Percentiles rank a stretch among this genome's conserved stretches.
phyloP scores from a whole-genome alignment of 35 echinoderm and acorn worm species.

The Eucidaris tribuloides region DNA sequence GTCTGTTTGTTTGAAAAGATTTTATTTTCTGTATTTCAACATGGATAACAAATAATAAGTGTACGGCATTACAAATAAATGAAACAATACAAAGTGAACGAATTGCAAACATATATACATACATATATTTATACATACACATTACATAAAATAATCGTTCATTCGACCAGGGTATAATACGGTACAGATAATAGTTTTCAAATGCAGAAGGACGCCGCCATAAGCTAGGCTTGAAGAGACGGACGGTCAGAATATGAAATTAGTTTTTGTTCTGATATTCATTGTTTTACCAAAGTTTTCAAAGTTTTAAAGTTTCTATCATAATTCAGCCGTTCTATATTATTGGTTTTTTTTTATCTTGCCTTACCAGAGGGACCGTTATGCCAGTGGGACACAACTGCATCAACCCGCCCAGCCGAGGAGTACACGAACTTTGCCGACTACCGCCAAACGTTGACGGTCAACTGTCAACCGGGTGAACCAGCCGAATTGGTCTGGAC shows the following conservation, averaged over 20 bases:
- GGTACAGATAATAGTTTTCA: background rate
- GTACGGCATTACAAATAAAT: too few species aligned
- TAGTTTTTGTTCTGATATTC: background rate
- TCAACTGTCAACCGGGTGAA: constrained; percentile 25
- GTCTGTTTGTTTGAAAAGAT: too few species aligned
- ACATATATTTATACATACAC: too few species aligned
- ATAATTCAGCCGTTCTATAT: background rate
- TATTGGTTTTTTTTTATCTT: background rate
- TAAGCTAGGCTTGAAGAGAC: too few species aligned
- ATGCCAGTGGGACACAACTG: constrained; percentile 31
- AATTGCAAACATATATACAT: too few species aligned
- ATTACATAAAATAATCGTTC: too few species aligned
- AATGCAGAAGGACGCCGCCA: background rate
- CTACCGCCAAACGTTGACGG: constrained; percentile 26
- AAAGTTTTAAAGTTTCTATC: background rate
- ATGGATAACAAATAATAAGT: too few species aligned
- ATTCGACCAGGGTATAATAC: too few species aligned
- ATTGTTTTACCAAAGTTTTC: background rate
- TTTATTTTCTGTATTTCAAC: too few species aligned
- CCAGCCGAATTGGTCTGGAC: constrained; percentile 59
- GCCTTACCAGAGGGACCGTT: constrained; percentile 59
- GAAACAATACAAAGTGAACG: too few species aligned
- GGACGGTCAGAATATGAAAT: too few species aligned
- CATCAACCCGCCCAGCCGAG: constrained; percentile 2
- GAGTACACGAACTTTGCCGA: constrained; percentile 58